Base-by-base conservation (phyloP, 2,113 vertebrate species). In the Ranitomeya imitator region DNA sequence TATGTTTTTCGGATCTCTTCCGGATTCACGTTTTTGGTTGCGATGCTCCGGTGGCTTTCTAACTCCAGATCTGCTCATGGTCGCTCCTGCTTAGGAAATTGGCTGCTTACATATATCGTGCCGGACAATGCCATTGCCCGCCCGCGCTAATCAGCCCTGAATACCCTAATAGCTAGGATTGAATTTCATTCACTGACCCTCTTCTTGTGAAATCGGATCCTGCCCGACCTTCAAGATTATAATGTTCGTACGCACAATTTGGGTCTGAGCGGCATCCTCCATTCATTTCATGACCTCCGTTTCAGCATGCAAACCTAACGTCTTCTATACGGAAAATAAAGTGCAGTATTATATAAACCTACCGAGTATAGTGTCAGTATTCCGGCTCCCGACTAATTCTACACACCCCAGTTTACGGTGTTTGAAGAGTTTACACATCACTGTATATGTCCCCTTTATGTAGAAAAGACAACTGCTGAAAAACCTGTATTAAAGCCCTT, bases 201-300 rank as follows among this genome's bases (percentile, higher is more conserved):
- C 14, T 54, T 69, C 19, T n/a, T 26, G 51, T 19, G 23, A 52
- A 26, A 71, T 19, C 26, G 52, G 54, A 73, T 67, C 67, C 76
- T 31, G 73, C 76, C 76, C 45, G 59, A 79, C 60, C 74, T 55
- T 37, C 11, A 16, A 79, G 59, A 79, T 65, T 86, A 79, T 63
- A 65, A 65, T 65, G 10, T 61, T 79, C 37, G 55, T 79, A 86
- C 74, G 85, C 85, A 79, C 85, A 79, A 79, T n/a, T n/a, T 79
- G 74, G 74, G 85, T 86, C 60, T 67, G 55, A 54, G 85, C n/a
- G n/a, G 85, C 45, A 19, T 23, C 74, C 31, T 86, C 21, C 37
- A 77, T 78, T 61, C 26, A 78, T 59, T 61, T 37, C 31, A 61
- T n/a, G 73, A 26, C 26, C 55, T 80, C 15, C 45, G 60, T 83